phyloP scores from a whole-genome alignment of 92 coral and sea anemone species.

The Umimayanthus chanpuru region DNA sequence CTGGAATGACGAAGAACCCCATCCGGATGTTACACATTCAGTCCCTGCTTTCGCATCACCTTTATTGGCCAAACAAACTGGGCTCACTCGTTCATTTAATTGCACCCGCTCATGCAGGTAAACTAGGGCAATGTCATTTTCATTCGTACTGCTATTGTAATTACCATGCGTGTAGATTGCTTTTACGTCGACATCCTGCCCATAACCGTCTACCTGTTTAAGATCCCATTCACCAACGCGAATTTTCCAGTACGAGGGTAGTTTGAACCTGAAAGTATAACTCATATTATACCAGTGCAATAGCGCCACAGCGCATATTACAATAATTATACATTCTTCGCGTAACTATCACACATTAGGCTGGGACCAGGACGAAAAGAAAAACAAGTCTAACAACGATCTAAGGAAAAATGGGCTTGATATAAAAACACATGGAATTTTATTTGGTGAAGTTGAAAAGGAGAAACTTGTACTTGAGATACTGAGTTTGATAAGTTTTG shows the following conservation, averaged over 20 bases:
- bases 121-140: constrained; percentile 82
- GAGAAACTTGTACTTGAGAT: too few relatives aligned
- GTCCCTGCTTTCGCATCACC: constrained; percentile 57
- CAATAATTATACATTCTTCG: too few relatives aligned
- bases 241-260: constrained; percentile 67
- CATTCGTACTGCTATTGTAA: constrained; percentile 65
- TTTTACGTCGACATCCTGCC: constrained; percentile 62
- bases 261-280: constrained; percentile 58
- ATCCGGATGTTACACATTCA: constrained; percentile 76
- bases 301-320: too few relatives aligned
- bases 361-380: too few relatives aligned
- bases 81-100: constrained; percentile 59
- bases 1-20: constrained; percentile 62
- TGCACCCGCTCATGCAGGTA: constrained; percentile 64
- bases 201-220: constrained; percentile 52
- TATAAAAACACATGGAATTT: too few relatives aligned
- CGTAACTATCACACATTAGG: too few relatives aligned
- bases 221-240: constrained; percentile 81
- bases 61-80: constrained; percentile 69
- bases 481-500: too few relatives aligned
- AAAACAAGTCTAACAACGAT: too few relatives aligned
- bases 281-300: too few relatives aligned
- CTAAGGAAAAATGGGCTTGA: too few relatives aligned
- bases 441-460: too few relatives aligned
- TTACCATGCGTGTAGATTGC: constrained; percentile 74